phyloP scores from a whole-genome alignment of 1,140 invertebrate species.

The Camponotus vicinus region DNA sequence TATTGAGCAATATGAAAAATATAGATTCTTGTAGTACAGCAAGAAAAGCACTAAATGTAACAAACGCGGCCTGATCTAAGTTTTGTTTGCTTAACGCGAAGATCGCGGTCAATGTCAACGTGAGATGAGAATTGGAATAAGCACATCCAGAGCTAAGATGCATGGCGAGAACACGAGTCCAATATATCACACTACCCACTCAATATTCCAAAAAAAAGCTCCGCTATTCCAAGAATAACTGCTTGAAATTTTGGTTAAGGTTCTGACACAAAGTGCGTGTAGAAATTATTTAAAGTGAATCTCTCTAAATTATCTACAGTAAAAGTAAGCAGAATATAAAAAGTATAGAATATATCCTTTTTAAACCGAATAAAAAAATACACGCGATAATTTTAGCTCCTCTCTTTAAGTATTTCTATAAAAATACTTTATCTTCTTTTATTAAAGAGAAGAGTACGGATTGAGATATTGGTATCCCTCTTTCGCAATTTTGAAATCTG shows the following conservation, averaged over 20 bases:
- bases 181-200: constrained; percentile 26
- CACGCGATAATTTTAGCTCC: background rate
- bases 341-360: background rate
- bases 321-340: background rate
- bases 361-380: background rate
- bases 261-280: background rate
- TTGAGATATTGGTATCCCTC: background rate
- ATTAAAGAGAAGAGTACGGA: background rate
- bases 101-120: constrained; percentile 60
- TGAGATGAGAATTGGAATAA: constrained; percentile 56
- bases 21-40: background rate
- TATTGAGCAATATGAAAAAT: constrained; percentile 15
- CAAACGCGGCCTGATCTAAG: constrained; percentile 41
- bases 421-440: background rate
- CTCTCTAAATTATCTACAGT: background rate
- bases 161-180: constrained; percentile 3
- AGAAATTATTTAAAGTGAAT: too few species aligned
- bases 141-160: constrained; percentile 44
- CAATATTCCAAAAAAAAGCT: background rate
- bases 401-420: background rate
- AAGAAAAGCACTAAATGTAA: constrained; percentile 6
- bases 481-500: constrained; percentile 35
- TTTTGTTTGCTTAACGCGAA: constrained; percentile 52
- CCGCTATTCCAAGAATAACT: constrained; percentile 24
- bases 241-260: background rate